These are phyloP conservation scores for Plecturocebus donacophilus DNA, from an alignment of 2,113 vertebrate species.

Conservation along the genomic window DNA sequence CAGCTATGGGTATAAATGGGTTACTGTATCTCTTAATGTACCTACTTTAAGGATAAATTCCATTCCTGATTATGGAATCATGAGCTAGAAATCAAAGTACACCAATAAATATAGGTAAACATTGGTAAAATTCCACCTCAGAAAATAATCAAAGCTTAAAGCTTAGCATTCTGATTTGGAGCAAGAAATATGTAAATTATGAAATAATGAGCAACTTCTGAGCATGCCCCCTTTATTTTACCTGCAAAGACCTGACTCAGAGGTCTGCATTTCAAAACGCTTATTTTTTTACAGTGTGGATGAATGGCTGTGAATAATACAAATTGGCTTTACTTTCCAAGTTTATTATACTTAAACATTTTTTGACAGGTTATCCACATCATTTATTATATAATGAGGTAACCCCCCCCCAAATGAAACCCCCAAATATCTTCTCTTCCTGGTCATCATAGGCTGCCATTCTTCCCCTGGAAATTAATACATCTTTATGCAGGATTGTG, in stretches of 20 bases:
- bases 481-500: slow-evolving; percentile 69
- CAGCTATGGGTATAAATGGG: background rate
- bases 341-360: slow-evolving; percentile 14
- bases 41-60: background rate
- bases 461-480: slow-evolving; percentile 73
- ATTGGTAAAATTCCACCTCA: background rate
- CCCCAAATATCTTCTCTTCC: slow-evolving; percentile 65
- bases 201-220: background rate
- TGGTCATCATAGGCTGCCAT: slow-evolving; percentile 74
- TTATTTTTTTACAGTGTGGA: slow-evolving; percentile 3
- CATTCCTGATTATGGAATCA: background rate
- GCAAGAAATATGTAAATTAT: slow-evolving; percentile 10
- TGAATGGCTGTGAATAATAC: background rate
- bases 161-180: slow-evolving; percentile 11
- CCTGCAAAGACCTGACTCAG: background rate
- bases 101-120: background rate
- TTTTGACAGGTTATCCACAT: background rate
- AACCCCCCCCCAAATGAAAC: background rate
- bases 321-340: slow-evolving; percentile 8
- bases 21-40: slow-evolving; percentile 7
- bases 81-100: background rate
- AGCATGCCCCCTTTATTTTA: slow-evolving; percentile 11
- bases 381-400: slow-evolving; percentile 43
- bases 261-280: slow-evolving; percentile 42
- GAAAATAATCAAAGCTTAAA: background rate